phyloP scores from a whole-genome alignment of 2,797 vertebrate genomes.

The Pseudomugil tenellus region DNA sequence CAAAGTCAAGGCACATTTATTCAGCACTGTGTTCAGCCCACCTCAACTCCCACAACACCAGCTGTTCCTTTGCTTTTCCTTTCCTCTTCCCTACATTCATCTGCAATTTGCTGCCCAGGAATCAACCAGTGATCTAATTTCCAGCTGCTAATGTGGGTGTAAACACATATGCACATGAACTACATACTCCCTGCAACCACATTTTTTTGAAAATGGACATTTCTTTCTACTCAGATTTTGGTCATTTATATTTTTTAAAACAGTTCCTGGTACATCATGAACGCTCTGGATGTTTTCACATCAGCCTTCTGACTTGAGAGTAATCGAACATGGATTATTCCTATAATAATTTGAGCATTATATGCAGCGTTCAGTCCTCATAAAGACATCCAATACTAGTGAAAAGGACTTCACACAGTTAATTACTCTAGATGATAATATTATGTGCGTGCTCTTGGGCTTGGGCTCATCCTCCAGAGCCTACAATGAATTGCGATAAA shows the following conservation, averaged over 20 bases:
- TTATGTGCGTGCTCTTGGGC: background rate
- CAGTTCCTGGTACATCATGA: conserved; percentile 15
- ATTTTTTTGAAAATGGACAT: conserved; percentile 7
- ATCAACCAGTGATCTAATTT: conserved; percentile 31
- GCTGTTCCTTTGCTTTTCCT: conserved; percentile 60
- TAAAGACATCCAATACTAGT: too few species aligned
- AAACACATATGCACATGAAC: conserved; percentile 26
- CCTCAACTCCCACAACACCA: conserved; percentile 64
- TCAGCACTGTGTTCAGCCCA: conserved; percentile 45
- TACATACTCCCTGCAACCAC: conserved; percentile 1
- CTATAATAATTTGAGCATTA: background rate
- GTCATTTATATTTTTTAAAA: conserved; percentile 21
- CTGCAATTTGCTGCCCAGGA: conserved; percentile 39
- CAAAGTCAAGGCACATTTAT: conserved; percentile 63
- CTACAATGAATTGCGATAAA: too few species aligned
- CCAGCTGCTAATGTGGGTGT: conserved; percentile 31
- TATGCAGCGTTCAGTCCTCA: background rate
- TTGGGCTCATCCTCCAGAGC: conserved; percentile 5
- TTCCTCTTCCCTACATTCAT: conserved; percentile 29
- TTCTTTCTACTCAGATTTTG: conserved; percentile 22
- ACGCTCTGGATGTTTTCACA: conserved; percentile 3
- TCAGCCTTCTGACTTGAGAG: background rate
- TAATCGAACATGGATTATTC: background rate
- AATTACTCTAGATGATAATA: conserved; percentile 1
- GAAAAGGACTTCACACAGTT: too few species aligned